phyloP scores from a whole-genome alignment of 2,888 invertebrate genomes.

The Sphinx pinastri region DNA sequence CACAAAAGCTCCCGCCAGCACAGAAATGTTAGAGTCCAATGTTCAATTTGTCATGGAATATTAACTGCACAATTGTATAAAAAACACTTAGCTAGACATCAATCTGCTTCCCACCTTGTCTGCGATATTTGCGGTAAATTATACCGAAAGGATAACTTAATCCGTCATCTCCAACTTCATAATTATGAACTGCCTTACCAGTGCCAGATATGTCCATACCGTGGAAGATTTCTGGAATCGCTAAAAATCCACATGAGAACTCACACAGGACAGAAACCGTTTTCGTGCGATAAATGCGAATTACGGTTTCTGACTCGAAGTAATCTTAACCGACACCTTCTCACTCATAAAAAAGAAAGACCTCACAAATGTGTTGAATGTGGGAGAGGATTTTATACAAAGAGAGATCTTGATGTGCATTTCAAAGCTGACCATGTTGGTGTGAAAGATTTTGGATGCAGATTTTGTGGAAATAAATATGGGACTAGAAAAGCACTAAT shows the following conservation, averaged over 20 bases:
- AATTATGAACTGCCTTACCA: conserved; percentile 58
- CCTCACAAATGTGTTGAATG: conserved; percentile 63
- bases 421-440: conserved; percentile 62
- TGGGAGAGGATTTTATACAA: conserved; percentile 57
- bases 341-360: conserved; percentile 61
- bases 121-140: conserved; percentile 67
- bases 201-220: conserved; percentile 61
- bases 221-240: conserved; percentile 60
- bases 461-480: conserved; percentile 63
- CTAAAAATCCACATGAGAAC: conserved; percentile 62
- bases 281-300: conserved; percentile 61
- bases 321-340: conserved; percentile 63
- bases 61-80: conserved; percentile 50
- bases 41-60: conserved; percentile 46
- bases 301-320: conserved; percentile 60
- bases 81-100: conserved; percentile 50
- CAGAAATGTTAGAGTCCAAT: conserved; percentile 41
- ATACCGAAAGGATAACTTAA: conserved; percentile 62
- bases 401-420: conserved; percentile 60
- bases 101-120: conserved; percentile 52
- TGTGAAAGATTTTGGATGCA: conserved; percentile 59
- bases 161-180: conserved; percentile 58
- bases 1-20: conserved; percentile 35
- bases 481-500: conserved; percentile 61
- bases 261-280: conserved; percentile 64